phyloP scores from a whole-genome alignment of 2,888 invertebrate genomes.

The Chrysomela aeneicollis region DNA sequence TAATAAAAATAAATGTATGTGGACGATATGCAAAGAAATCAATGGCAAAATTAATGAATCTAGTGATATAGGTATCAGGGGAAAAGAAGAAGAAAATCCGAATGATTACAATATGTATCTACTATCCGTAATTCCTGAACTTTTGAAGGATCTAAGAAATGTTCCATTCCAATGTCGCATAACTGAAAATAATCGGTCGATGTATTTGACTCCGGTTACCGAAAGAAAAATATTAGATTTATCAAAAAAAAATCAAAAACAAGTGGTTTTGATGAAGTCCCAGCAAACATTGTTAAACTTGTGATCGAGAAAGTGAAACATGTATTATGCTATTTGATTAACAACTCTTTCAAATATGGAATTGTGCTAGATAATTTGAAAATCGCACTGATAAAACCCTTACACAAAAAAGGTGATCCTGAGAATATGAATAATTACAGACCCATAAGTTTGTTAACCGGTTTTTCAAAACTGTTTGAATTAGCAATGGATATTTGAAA shows the following conservation, averaged over 20 bases:
- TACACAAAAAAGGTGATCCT: constrained; percentile 9
- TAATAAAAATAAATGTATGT: constrained; percentile 4
- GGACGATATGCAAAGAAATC: neutral
- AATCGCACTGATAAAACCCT: constrained; percentile 2
- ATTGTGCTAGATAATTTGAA: neutral
- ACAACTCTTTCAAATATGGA: constrained; percentile 2
- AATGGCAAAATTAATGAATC: neutral
- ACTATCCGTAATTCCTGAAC: neutral
- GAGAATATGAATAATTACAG: constrained; percentile 9
- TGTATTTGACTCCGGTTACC: too few relatives aligned
- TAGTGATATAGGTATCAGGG: neutral
- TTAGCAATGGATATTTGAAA: neutral
- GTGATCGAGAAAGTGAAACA: too few relatives aligned
- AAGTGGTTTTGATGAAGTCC: too few relatives aligned
- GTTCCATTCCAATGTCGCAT: neutral
- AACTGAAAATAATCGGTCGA: neutral
- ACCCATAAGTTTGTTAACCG: constrained; percentile 11
- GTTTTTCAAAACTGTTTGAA: neutral
- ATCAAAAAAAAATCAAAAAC: too few relatives aligned
- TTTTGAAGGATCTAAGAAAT: neutral
- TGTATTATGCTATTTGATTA: neutral
- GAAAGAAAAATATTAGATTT: too few relatives aligned
- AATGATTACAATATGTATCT: neutral
- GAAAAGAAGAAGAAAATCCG: neutral
- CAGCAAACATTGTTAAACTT: too few relatives aligned